phyloP scores from a whole-genome alignment of 2,888 invertebrate genomes.

The Drosophila acutilabella region DNA sequence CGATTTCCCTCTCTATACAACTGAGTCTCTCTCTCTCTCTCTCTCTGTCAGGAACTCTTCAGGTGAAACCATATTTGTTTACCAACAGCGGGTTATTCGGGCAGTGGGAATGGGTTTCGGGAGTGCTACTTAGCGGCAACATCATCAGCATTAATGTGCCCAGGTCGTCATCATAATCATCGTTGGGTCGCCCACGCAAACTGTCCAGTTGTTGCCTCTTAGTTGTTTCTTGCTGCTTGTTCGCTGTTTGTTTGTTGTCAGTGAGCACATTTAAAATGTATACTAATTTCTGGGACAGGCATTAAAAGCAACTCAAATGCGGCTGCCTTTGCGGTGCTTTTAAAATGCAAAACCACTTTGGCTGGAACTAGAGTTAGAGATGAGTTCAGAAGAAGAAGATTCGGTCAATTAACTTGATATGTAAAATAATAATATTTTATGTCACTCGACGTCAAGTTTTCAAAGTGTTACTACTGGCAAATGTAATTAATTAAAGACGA shows the following conservation, averaged over 20 bases:
- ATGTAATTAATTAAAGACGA: conserved; percentile 34
- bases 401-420: conserved; percentile 4
- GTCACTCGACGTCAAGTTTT: background rate
- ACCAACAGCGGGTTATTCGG: conserved; percentile 41
- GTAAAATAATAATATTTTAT: background rate
- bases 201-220: conserved; percentile 50
- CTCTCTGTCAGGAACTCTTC: conserved; percentile 8
- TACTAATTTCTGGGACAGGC: conserved; percentile 44
- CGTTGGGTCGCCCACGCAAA: conserved; percentile 65
- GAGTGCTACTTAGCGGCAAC: conserved; percentile 76
- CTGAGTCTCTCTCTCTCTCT: background rate
- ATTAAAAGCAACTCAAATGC: conserved; percentile 41
- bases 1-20: conserved; percentile 10
- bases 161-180: conserved; percentile 72
- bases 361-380: background rate
- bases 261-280: conserved; percentile 47
- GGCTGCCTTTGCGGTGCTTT: conserved; percentile 7
- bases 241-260: background rate
- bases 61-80: conserved; percentile 51
- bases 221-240: conserved; percentile 29
- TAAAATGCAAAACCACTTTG: conserved; percentile 11
- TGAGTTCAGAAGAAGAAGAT: background rate
- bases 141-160: conserved; percentile 75
- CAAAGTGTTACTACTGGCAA: background rate
- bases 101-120: conserved; percentile 52